Conservation (phyloP, 1,140 invertebrate species). For the Diorhabda sublineata region DNA sequence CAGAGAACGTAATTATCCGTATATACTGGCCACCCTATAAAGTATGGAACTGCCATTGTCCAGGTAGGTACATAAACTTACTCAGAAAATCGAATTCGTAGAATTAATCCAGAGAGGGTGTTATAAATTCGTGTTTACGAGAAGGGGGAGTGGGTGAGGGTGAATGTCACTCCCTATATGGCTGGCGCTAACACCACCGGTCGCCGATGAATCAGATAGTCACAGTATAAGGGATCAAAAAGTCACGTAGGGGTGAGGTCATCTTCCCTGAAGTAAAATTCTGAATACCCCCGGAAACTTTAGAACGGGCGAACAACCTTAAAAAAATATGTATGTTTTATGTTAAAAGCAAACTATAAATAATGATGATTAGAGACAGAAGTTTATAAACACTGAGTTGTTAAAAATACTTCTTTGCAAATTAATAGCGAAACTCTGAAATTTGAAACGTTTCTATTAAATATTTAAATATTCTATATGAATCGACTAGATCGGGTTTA, state of each 20-base stretch:
- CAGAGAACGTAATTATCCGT: neutral
- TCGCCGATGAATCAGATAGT: neutral
- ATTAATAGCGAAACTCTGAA: too few species aligned
- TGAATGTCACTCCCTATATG: neutral
- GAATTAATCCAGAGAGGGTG: neutral
- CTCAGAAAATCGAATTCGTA: conserved; percentile 2
- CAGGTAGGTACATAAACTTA: neutral
- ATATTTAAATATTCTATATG: too few species aligned
- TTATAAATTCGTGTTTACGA: conserved; percentile 2
- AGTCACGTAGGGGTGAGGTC: neutral
- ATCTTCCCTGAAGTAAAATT: conserved; percentile 1
- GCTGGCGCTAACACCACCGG: neutral
- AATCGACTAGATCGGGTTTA: too few species aligned
- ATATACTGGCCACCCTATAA: neutral
- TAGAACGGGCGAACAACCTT: neutral
- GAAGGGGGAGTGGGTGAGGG: neutral
- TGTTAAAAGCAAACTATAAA: too few species aligned
- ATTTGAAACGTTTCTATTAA: too few species aligned
- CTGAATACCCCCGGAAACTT: neutral
- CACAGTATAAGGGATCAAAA: conserved; percentile 1
- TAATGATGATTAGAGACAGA: too few species aligned
- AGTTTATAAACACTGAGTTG: too few species aligned
- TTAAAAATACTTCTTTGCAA: too few species aligned
- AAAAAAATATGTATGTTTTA: too few species aligned
- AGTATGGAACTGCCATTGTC: neutral